Evolutionary conservation across 1,140 invertebrate species (phyloP), one percentile per base, ranked within the genome.

Genomic region (Drosophila pachea): DNA sequence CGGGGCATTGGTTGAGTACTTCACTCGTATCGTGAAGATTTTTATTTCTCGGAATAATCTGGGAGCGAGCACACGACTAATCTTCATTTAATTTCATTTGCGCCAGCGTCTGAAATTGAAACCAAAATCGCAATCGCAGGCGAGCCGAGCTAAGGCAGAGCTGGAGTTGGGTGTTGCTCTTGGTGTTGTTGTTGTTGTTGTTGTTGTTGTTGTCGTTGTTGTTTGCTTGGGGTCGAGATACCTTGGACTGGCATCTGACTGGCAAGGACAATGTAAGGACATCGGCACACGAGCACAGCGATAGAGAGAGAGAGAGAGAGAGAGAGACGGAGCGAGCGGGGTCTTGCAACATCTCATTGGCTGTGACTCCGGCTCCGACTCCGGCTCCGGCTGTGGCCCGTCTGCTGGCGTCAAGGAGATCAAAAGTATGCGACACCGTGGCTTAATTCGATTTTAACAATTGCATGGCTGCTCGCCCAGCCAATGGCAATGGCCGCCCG

Each of bases 71-170:
- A 86, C 79, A 86, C 81, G 81, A 86, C 81, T 86, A 86, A 86
- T 86, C 81, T 86, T 81, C 81, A 76, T 86, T 86, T 86, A 86
- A 86, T 86, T 86, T 86, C 81, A 86, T 86, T 86, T 86, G 82
- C 82, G 71, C 77, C 76, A 82, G 66, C 65, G 63, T 70, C 79
- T 65, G 79, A 79, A 81, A 79, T 76, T 74, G 77, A 83, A 83
- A 83, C 78, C 75, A 66, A 83, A 83, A 86, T 73, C 73, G 47
- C 66, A 62, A 53, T 38, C 33, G 62, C 35, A 66, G 8, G 35
- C 11, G 22, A 22, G 22, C 22, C 22, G 22, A 22, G 22, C 22
- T 3, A 31, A 38, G 42, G 16, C n/a, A 9, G 22, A 49, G 16
- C 8, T 8, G 40, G 4, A 40, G 52, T 22, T 14, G n/a, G 16